Conservation (phyloP, 2,888 invertebrate genomes). For the Troglohyphantes excavatus region DNA sequence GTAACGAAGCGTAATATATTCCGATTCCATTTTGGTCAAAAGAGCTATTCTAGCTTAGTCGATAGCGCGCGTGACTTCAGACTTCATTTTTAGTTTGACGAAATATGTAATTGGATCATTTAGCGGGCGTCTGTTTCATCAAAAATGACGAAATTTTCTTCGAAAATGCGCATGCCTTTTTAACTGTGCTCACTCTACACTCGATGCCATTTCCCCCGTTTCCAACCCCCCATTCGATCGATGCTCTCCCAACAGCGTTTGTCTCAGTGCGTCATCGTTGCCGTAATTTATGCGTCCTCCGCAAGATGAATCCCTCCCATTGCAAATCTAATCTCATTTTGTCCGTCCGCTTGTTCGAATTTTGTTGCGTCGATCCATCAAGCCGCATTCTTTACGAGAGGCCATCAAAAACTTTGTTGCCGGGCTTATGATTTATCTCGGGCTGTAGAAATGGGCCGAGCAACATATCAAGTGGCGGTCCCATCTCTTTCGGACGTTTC, state of each 20-base stretch:
- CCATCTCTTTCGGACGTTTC: slow-evolving; percentile 53
- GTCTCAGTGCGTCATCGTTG: slow-evolving; percentile 13
- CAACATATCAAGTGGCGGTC: slow-evolving; percentile 69
- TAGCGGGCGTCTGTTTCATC: no score
- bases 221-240: slow-evolving; percentile 24
- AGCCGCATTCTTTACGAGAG: slow-evolving; percentile 63
- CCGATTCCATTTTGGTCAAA: no score
- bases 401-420: slow-evolving; percentile 64
- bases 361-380: slow-evolving; percentile 70
- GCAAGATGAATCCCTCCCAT: slow-evolving; percentile 28
- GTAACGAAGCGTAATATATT: no score
- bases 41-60: no score
- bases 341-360: slow-evolving; percentile 30
- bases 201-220: no score
- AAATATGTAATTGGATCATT: no score
- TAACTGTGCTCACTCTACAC: no score
- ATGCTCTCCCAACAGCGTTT: no score
- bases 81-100: no score
- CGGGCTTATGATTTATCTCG: slow-evolving; percentile 72
- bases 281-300: slow-evolving; percentile 40
- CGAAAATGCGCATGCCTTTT: no score
- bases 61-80: no score
- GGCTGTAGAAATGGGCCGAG: slow-evolving; percentile 48
- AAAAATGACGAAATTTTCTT: no score
- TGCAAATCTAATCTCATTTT: slow-evolving; percentile 64